A percentile compares a stretch with the other conserved stretches of the same genome.
Conservation (phyloP, 2,113 vertebrate species). For the Raja brachyura region DNA sequence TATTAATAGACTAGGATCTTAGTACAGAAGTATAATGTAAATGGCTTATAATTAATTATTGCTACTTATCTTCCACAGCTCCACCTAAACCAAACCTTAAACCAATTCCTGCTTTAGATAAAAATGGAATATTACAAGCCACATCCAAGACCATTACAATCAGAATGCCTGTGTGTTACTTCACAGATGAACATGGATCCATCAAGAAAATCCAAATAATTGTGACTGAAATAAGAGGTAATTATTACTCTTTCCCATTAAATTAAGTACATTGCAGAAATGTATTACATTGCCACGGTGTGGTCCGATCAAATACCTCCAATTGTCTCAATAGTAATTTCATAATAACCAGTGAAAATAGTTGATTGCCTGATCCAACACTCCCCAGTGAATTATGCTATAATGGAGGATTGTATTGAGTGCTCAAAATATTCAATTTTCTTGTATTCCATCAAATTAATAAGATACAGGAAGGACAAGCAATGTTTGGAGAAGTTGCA, state of each 20-base stretch:
- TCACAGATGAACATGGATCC: slow-evolving; percentile 85
- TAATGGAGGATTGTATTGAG: not conserved
- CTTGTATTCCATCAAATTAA: not conserved
- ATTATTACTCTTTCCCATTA: not conserved
- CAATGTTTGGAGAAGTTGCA: not conserved
- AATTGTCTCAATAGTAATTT: not conserved
- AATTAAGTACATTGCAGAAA: not conserved
- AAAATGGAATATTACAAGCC: slow-evolving; percentile 68
- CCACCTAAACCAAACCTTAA: slow-evolving; percentile 74
- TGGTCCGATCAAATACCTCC: not conserved
- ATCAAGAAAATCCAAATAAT: slow-evolving; percentile 88
- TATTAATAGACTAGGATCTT: not conserved
- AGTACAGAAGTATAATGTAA: not conserved
- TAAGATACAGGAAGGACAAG: not conserved
- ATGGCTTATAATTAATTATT: not conserved
- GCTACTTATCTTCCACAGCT: slow-evolving; percentile 55
- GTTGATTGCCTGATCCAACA: not conserved
- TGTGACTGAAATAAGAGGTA: slow-evolving; percentile 85
- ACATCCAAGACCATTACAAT: slow-evolving; percentile 83
- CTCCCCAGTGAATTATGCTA: not conserved
- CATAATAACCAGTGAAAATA: not conserved
- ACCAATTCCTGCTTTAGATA: slow-evolving; percentile 68
- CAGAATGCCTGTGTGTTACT: slow-evolving; percentile 86
- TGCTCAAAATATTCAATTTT: not conserved
- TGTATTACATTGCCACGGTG: not conserved